phyloP scores from a whole-genome alignment of 2,797 vertebrate genomes.

The Acanthiza pusilla region DNA sequence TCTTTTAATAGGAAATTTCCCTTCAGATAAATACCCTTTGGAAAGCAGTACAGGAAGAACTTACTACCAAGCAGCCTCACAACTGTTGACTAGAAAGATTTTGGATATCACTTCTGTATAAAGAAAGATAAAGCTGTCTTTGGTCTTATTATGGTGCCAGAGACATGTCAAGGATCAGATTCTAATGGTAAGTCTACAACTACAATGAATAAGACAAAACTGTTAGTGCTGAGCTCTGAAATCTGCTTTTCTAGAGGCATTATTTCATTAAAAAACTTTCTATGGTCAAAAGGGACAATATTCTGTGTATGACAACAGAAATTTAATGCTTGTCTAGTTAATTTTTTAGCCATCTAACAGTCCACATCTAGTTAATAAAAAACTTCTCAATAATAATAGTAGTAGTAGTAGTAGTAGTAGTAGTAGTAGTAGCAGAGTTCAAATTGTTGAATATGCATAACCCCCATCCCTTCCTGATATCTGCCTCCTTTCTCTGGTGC shows the following conservation, averaged over 20 bases:
- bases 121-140: background rate
- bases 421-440: background rate
- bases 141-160: background rate
- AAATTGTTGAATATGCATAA: background rate
- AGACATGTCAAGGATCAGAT: background rate
- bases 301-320: background rate
- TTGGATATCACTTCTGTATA: background rate
- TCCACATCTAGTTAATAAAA: background rate
- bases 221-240: background rate
- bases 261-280: background rate
- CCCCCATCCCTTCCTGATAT: fast-evolving
- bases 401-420: background rate
- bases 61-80: background rate
- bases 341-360: background rate
- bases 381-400: fast-evolving
- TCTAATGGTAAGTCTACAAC: background rate
- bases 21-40: background rate
- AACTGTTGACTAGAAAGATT: background rate
- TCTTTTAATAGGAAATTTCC: background rate
- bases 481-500: background rate
- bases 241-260: background rate
- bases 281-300: background rate
- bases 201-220: background rate
- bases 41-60: background rate
- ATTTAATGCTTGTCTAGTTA: background rate